Conservation (phyloP, 2,888 invertebrate species). For the Cetonia aurata region DNA sequence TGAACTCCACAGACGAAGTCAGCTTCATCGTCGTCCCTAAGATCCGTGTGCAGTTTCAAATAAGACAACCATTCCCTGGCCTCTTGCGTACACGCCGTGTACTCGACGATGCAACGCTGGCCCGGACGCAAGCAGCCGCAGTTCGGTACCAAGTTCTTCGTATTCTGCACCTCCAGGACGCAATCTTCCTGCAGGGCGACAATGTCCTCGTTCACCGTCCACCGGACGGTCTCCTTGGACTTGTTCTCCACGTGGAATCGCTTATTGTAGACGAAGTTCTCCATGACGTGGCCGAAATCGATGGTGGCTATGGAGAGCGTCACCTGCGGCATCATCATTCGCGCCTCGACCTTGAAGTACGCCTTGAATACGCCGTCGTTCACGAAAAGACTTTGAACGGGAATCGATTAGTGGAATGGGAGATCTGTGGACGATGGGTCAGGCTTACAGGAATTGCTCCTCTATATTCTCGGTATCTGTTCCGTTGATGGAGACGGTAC, state of each 20-base stretch:
- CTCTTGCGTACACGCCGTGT: conserved; percentile 36
- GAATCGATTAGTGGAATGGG: too few relatives aligned
- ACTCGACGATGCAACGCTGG: conserved; percentile 33
- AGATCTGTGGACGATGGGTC: background rate
- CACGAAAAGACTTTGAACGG: conserved; percentile 44
- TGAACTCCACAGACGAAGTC: conserved; percentile 55
- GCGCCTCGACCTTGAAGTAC: conserved; percentile 38
- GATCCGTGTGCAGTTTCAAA: conserved; percentile 47
- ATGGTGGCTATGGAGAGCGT: conserved; percentile 54
- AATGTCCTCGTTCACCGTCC: conserved; percentile 58
- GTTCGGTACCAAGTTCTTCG: conserved; percentile 15
- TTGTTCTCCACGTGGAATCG: conserved; percentile 55
- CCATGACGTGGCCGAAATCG: conserved; percentile 54
- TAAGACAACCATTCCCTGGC: conserved; percentile 48
- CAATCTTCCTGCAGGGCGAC: conserved; percentile 48
- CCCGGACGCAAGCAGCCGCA: conserved; percentile 29
- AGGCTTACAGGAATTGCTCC: conserved; percentile 44
- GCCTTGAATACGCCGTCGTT: conserved; percentile 41
- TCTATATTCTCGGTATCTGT: conserved; percentile 42
- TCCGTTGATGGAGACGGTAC: conserved; percentile 34
- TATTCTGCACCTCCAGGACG: background rate
- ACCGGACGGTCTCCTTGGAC: conserved; percentile 50
- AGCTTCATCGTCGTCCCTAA: conserved; percentile 35
- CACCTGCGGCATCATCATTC: conserved; percentile 47
- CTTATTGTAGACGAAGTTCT: conserved; percentile 46